These are phyloP conservation scores for Otus sunia DNA, from an alignment of 2,113 vertebrate species.

Conservation along the genomic window DNA sequence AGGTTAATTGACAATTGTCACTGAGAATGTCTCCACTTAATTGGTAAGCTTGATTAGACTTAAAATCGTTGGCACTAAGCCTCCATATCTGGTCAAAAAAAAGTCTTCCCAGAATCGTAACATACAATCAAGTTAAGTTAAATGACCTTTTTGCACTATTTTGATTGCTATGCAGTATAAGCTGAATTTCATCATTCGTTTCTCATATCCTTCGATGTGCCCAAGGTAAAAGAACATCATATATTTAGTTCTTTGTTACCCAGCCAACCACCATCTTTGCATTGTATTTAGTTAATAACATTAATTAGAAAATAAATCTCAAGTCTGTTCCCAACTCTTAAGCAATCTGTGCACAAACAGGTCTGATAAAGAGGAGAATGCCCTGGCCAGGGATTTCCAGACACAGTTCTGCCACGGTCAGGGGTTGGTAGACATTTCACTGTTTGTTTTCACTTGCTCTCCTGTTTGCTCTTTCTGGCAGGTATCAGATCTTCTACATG, in stretches of 20 bases:
- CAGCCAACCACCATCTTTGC: background rate
- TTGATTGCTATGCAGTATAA: conserved; percentile 32
- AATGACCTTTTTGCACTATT: conserved; percentile 31
- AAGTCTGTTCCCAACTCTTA: background rate
- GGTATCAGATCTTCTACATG: background rate
- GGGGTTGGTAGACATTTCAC: background rate
- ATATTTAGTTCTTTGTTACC: background rate
- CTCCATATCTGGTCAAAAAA: conserved; percentile 10
- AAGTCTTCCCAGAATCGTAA: background rate
- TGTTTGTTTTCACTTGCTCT: background rate
- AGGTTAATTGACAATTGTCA: conserved; percentile 65
- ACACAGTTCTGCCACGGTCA: background rate
- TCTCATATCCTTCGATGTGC: background rate
- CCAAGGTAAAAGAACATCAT: background rate
- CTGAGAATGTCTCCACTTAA: conserved; percentile 27
- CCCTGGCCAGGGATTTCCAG: background rate
- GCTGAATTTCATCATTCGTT: background rate
- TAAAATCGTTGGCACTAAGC: background rate
- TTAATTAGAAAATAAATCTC: background rate
- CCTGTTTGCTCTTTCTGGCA: background rate
- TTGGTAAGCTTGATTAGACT: conserved; percentile 46
- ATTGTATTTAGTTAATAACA: background rate
- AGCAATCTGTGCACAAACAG: background rate
- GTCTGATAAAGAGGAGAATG: background rate
- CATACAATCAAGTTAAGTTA: conserved; percentile 31